These are phyloP conservation scores for Rallus crepitans DNA, from an alignment of 2,797 vertebrate genomes.

Conservation along the genomic window DNA sequence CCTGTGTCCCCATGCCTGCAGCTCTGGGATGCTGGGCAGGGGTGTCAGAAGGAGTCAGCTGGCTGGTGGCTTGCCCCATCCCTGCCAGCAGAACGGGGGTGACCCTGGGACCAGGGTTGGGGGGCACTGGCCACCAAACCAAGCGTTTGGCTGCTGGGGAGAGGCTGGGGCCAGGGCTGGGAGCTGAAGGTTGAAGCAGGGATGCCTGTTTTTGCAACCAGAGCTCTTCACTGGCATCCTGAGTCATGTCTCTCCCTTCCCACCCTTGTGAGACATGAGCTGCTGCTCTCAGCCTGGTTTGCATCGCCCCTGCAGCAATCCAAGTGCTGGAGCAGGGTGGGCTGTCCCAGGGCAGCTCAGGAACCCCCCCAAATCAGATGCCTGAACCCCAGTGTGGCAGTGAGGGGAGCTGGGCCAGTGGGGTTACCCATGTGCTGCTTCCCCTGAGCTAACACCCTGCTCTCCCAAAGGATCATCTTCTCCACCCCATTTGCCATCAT, in stretches of 20 bases:
- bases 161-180: fast-evolving
- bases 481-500: conserved; percentile 90
- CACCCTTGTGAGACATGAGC: background rate
- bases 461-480: conserved; percentile 86
- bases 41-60: background rate
- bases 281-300: background rate
- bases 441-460: background rate
- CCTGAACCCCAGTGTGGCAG: background rate
- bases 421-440: background rate
- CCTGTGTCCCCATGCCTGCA: fast-evolving
- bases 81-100: background rate
- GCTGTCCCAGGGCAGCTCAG: background rate
- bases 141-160: background rate
- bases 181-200: background rate
- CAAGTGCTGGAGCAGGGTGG: background rate
- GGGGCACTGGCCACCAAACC: background rate
- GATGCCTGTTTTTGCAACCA: background rate
- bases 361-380: background rate
- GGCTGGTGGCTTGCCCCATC: background rate
- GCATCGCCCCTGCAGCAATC: background rate
- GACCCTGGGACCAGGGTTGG: background rate
- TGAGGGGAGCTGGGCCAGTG: background rate
- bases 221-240: background rate
- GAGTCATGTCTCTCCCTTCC: background rate
- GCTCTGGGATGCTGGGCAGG: background rate